Base-by-base conservation (phyloP, 2,797 vertebrate species). In the Thunnus albacares region DNA sequence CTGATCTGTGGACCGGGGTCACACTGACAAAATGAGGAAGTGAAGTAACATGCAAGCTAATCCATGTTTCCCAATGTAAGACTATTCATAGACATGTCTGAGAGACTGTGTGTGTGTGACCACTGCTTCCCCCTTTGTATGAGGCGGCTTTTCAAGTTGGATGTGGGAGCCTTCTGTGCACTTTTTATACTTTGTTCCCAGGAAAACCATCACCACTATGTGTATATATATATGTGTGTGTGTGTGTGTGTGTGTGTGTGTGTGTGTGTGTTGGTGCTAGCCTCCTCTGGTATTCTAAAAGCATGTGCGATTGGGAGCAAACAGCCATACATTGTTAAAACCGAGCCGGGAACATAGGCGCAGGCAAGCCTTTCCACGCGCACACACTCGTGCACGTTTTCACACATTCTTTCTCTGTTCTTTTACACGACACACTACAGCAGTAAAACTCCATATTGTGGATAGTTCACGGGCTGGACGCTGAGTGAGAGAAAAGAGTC, bases 111-210 rank as follows among this genome's bases (percentile, higher is more conserved):
- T 59, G 10, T 60, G 59, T 69, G 70, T 77, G 20, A 61, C 26
- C 14, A 49, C 57, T 64, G 35, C 52, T 66, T 87, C 63, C 59
- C 24, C 65, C 57, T 85, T 88, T 89, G 80, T 87, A 75, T 72
- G 77, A 85, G 73, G 85, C 57, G 33, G 79, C 84, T 79, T 89
- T 88, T 87, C 83, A 91, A 71, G 80, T 20, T 81, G 56, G 52
- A 87, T 87, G 88, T 90, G 81, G 45, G 89, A 82, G 67, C 77
- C 63, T 82, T 90, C 84, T 84, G 85, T 89, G 85, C 67, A 75
- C 77, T 86, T 83, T 30, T 82, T 76, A 81, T 75, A 47, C 80
- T 69, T 62, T 35, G 53, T 43, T 86, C 85, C 81, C 82, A 83
- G 83, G 82, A 89, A 87, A 82, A 64, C 55, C 63, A 76, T 80